Evolutionary conservation across 2,888 invertebrate species (phyloP), one percentile per base, ranked within the genome.

Genomic region (Troglohyphantes excavatus): DNA sequence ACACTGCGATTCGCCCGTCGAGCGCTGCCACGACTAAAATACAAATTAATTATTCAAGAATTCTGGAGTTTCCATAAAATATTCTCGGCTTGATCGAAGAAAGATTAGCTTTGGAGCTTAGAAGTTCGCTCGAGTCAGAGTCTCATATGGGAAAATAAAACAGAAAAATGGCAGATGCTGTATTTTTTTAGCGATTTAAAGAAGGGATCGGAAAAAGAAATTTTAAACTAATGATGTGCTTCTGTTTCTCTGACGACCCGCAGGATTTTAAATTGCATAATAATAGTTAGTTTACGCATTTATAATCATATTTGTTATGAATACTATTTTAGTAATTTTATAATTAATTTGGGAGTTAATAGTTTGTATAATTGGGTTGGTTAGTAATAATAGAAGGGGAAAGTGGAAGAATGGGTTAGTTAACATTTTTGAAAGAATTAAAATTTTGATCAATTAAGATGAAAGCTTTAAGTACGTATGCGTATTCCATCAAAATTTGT

Each of bases 21-120:
- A 39, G 27, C 33, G 53, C 5, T n/a, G 23, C 33, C 68, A 2
- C 53, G n/a, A 53, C 46, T 65, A 83, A 83, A 83, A 83, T 83
- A 19, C 73, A 46, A 46, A 73, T 83, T 83, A 83, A 83, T 73
- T 83, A 83, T 83, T 83, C 83, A 83, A 33, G n/a, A 73, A 73
- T 61, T 83, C 65, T 13, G 29, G 65, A 83, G 65, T 73, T 83
- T 65, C 61, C 26, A 72, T 83, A 83, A 83, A 72, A 73, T 83
- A 73, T 83, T 23, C 73, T 73, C 43, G 19, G 43, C 43, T 65
- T 83, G 83, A 83, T 65, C 72, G 73, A 73, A 65, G 73, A 83
- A 83, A 83, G 73, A 73, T 83, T 73, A 73, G 59, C 46, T 63
- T 17, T 13, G 21, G 39, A 73, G 65, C 21, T 19, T 6, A 5